Evolutionary conservation across 2,797 vertebrate genomes (phyloP).

Genomic region (Lagodon rhomboides): DNA sequence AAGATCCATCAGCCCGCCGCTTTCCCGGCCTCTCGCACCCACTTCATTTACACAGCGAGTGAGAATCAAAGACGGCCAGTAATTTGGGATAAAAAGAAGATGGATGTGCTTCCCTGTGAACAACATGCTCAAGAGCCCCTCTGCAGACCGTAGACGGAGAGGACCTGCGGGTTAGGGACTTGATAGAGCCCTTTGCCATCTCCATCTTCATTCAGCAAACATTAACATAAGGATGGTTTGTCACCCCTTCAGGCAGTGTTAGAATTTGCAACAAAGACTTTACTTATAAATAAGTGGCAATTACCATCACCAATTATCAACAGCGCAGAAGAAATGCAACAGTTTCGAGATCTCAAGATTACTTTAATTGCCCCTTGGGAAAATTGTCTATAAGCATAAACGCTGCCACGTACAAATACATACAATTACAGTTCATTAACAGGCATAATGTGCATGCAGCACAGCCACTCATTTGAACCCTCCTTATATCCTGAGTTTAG

Average conservation of each 20-base stretch:
- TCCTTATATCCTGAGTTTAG: no score
- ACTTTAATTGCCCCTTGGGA: no score
- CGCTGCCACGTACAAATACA: no score
- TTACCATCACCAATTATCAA: constrained; percentile 22
- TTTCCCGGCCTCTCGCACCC: constrained; percentile 65
- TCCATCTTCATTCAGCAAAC: constrained; percentile 64
- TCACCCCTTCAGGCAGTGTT: constrained; percentile 14
- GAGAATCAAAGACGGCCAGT: constrained; percentile 72
- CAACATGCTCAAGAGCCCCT: constrained; percentile 61
- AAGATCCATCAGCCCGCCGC: constrained; percentile 68
- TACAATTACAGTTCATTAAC: no score
- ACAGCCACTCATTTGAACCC: no score
- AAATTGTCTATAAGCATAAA: no score
- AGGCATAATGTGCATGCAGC: no score
- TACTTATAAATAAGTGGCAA: constrained; percentile 16
- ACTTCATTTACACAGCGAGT: constrained; percentile 74
- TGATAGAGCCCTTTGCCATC: constrained; percentile 43
- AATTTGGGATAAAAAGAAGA: constrained; percentile 82
- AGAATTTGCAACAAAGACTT: constrained; percentile 21
- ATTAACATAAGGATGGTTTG: constrained; percentile 50
- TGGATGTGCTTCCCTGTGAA: constrained; percentile 74
- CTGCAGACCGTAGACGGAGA: constrained; percentile 59
- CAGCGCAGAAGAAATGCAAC: background rate
- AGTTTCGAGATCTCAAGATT: constrained; percentile 3
- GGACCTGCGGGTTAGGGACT: constrained; percentile 51